Conservation (phyloP, 2,113 vertebrate genomes). For the Herpailurus yagouaroundi region DNA sequence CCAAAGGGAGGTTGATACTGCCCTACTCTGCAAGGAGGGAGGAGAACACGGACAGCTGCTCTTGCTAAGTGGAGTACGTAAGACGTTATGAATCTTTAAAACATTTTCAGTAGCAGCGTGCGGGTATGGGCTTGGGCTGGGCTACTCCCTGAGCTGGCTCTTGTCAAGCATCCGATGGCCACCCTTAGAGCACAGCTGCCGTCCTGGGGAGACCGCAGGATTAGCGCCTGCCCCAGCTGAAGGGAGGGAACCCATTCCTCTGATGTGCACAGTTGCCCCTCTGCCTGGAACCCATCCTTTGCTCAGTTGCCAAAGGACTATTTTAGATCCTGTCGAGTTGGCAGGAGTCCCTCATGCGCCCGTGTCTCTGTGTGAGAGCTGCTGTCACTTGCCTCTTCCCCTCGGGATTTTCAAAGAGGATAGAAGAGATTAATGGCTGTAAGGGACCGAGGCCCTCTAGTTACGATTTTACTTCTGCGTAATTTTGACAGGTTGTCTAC, state of each 20-base stretch:
- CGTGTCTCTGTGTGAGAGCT: slow-evolving; percentile 19
- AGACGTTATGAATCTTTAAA: slow-evolving; percentile 18
- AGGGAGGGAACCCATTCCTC: slow-evolving; percentile 42
- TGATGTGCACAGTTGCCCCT: slow-evolving; percentile 45
- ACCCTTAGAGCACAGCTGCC: not conserved
- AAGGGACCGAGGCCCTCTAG: not conserved
- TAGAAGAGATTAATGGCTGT: slow-evolving; percentile 48
- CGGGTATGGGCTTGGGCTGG: not conserved
- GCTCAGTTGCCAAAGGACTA: slow-evolving; percentile 60
- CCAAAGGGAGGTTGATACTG: not conserved
- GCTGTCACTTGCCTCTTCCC: slow-evolving; percentile 35
- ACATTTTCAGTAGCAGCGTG: slow-evolving; percentile 39
- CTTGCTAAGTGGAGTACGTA: slow-evolving; percentile 21
- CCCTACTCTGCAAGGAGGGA: not conserved
- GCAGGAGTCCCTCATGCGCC: not conserved
- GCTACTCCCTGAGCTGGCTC: slow-evolving; percentile 20
- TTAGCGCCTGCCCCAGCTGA: not conserved
- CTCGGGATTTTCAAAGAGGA: slow-evolving; percentile 24
- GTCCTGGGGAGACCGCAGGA: not conserved
- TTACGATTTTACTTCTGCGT: slow-evolving; percentile 16
- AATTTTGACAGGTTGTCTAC: slow-evolving; percentile 50
- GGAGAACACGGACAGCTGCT: not conserved
- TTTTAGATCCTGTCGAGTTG: slow-evolving; percentile 62
- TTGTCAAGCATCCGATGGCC: slow-evolving; percentile 36
- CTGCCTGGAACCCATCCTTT: slow-evolving; percentile 47